Conservation (phyloP, 1,140 invertebrate species). For the Arion vulgaris region DNA sequence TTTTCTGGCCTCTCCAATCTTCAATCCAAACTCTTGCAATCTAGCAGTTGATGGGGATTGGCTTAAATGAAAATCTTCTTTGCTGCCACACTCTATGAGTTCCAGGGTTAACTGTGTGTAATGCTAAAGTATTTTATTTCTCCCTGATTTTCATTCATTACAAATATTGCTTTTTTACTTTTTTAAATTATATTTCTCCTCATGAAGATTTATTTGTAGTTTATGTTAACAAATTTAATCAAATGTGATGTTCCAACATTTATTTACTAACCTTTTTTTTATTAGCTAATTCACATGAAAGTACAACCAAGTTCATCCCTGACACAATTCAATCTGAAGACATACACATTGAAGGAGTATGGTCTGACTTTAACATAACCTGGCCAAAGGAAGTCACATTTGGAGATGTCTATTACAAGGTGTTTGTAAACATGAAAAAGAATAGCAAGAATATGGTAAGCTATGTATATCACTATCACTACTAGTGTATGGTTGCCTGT, state of each 20-base stretch:
- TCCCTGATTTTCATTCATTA: too few relatives aligned
- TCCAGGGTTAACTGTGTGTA: too few relatives aligned
- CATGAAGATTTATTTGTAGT: neutral
- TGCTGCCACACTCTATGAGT: too few relatives aligned
- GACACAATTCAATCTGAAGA: conserved; percentile 37
- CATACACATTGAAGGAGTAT: conserved; percentile 52
- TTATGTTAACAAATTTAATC: neutral
- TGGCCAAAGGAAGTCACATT: conserved; percentile 81
- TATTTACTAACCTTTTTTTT: neutral
- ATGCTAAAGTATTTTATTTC: too few relatives aligned
- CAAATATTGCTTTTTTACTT: too few relatives aligned
- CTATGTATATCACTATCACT: too few relatives aligned
- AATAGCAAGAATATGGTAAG: conserved; percentile 32
- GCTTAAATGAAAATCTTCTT: too few relatives aligned
- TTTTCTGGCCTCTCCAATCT: too few relatives aligned
- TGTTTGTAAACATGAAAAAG: conserved; percentile 76
- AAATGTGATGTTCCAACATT: neutral
- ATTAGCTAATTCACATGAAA: neutral
- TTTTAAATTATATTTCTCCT: too few relatives aligned
- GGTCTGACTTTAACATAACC: conserved; percentile 59
- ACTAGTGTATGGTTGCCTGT: too few relatives aligned
- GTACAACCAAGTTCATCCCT: conserved; percentile 50
- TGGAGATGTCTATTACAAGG: conserved; percentile 87
- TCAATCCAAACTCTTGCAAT: too few relatives aligned
- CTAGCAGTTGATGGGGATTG: too few relatives aligned